phyloP scores from a whole-genome alignment of 2,888 invertebrate genomes.

The Nowickia ferox region DNA sequence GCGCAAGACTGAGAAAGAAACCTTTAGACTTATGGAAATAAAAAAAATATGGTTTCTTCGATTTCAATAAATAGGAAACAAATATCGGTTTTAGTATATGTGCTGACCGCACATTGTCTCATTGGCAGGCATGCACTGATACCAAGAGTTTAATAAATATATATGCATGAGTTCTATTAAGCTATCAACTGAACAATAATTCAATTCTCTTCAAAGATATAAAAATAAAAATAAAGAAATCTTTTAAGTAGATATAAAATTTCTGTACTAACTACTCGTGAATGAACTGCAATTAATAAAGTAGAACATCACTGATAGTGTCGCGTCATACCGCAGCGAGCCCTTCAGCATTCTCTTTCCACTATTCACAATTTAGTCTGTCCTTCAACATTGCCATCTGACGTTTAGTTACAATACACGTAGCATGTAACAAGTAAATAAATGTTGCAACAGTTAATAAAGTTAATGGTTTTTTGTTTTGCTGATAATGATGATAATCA shows the following conservation, averaged over 20 bases:
- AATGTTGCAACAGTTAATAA: conserved; percentile 45
- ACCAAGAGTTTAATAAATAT: too few relatives aligned
- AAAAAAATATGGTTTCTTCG: too few relatives aligned
- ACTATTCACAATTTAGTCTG: conserved; percentile 15
- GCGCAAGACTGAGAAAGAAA: too few relatives aligned
- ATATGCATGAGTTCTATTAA: neutral
- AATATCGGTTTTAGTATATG: too few relatives aligned
- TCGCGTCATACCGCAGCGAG: neutral
- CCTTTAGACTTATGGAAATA: too few relatives aligned
- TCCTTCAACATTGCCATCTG: neutral
- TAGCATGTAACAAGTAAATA: conserved; percentile 42
- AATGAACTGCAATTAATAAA: conserved; percentile 42
- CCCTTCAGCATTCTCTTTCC: conserved; percentile 18
- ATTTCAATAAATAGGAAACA: too few relatives aligned
- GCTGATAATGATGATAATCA: conserved; percentile 42
- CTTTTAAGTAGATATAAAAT: conserved; percentile 6
- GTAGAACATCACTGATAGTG: conserved; percentile 57
- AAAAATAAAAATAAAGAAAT: neutral
- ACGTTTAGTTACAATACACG: neutral
- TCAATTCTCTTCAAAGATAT: neutral
- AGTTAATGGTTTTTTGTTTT: conserved; percentile 35
- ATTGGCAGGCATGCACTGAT: too few relatives aligned
- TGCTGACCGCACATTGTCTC: too few relatives aligned
- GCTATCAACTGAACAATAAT: conserved; percentile 5
- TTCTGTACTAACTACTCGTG: neutral